These are phyloP conservation scores for Plotosus lineatus DNA, from an alignment of 2,113 vertebrate species.

Conservation along the genomic window DNA sequence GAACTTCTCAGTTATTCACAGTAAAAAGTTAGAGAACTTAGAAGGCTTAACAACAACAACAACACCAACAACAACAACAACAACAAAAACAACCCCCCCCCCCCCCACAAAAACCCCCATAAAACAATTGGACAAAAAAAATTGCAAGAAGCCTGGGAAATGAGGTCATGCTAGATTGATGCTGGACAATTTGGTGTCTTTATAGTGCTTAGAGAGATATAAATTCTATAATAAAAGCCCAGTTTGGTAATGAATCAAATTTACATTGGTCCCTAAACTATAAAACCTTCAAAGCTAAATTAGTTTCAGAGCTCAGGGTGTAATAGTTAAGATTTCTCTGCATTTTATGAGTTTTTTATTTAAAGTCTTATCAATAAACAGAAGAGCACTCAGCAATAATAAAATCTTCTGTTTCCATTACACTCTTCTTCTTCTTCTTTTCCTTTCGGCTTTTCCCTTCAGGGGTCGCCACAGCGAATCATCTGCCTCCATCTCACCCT, in stretches of 20 bases:
- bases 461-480: too few relatives aligned
- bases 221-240: background rate
- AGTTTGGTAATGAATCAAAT: background rate
- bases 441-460: too few relatives aligned
- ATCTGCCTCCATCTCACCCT: too few relatives aligned
- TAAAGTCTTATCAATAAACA: background rate
- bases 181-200: background rate
- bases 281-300: background rate
- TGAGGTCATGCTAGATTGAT: background rate
- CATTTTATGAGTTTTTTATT: background rate
- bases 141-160: too few relatives aligned
- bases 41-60: too few relatives aligned
- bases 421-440: too few relatives aligned
- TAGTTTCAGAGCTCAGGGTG: background rate
- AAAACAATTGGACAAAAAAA: too few relatives aligned
- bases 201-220: background rate
- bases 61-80: too few relatives aligned
- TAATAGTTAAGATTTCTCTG: background rate
- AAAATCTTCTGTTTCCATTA: too few relatives aligned
- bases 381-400: too few relatives aligned
- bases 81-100: too few relatives aligned
- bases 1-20: background rate
- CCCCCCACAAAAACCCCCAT: too few relatives aligned
- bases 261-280: background rate
- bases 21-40: background rate